Conservation (phyloP, 2,888 invertebrate species). For the Epirrhoe alternata region DNA sequence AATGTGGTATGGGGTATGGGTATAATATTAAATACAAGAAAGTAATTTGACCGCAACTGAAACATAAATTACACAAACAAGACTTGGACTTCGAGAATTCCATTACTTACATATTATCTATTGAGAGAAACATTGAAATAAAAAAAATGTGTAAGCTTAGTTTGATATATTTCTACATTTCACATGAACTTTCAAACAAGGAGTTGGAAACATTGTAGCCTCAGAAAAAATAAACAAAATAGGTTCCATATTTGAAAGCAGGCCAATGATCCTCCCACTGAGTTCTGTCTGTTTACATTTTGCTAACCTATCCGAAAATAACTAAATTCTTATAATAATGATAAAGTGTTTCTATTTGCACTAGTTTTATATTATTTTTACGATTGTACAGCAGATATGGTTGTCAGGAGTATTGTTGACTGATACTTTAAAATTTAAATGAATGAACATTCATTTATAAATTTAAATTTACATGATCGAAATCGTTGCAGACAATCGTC, state of each 20-base stretch:
- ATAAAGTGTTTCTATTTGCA: background rate
- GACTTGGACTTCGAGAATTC: too few relatives aligned
- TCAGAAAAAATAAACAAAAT: slow-evolving; percentile 20
- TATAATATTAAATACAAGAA: too few relatives aligned
- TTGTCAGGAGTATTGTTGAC: slow-evolving; percentile 8
- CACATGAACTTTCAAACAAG: background rate
- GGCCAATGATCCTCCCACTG: slow-evolving; percentile 1
- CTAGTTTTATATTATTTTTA: slow-evolving; percentile 10
- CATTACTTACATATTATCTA: too few relatives aligned
- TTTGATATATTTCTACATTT: background rate
- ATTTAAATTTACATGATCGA: slow-evolving; percentile 26
- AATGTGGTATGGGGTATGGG: too few relatives aligned
- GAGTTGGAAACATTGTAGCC: slow-evolving; percentile 5
- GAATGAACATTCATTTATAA: background rate
- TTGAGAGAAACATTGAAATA: too few relatives aligned
- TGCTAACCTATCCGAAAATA: background rate
- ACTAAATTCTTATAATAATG: slow-evolving; percentile 9
- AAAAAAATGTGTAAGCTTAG: background rate
- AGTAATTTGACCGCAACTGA: too few relatives aligned
- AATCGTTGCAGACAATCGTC: slow-evolving; percentile 26
- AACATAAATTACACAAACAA: too few relatives aligned
- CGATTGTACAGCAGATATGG: slow-evolving; percentile 12
- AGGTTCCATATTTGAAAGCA: slow-evolving; percentile 30
- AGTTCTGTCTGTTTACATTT: slow-evolving; percentile 16
- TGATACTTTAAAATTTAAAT: background rate